Evolutionary conservation across 1,140 invertebrate genomes (phyloP), one percentile per base, ranked within the genome.

Genomic region (Drosophila simulans): DNA sequence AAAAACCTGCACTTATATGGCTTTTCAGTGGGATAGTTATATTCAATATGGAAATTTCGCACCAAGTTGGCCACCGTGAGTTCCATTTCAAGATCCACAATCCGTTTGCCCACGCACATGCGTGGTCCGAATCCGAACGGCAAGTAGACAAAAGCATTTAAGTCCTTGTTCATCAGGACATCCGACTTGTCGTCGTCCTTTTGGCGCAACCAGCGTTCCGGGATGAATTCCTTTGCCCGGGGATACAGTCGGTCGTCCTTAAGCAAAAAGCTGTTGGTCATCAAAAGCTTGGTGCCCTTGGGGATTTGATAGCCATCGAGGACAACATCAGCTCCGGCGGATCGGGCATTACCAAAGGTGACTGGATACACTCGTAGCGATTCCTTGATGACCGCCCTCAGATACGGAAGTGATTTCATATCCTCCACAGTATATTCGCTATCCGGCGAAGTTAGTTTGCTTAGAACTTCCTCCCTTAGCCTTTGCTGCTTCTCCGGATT

Each of bases 361-460:
- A 97, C 96, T n/a, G 97, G 97, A 92, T 95, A 96, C 91, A 98
- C 93, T 88, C 96, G 93, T 31, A 97, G 93, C 17, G 95, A 95
- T 56, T 94, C 93, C 65, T 93, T 94, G 31, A 94, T 93, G 56
- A 92, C 93, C 10, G 93, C 93, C 81, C 93, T 92, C 42, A 94
- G 80, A 69, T 93, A 94, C 8, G 93, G 93, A 17, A 90, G 54
- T 7, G 70, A 72, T 35, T 75, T 81, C 76, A 91, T 68, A 8
- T 92, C 93, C 3, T 79, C 60, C 15, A 91, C 65, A 31, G 85
- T 92, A 22, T 93, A 76, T 17, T 89, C 80, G 11, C 70, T 66
- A 4, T 93, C 60, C 39, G 88, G 71, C 5, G 74, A 45, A 7
- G 84, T 60, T 8, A 92, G 72, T 1, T 75, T 77, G n/a, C 52